These are phyloP conservation scores for Escarpia spicata DNA, from an alignment of 2,888 invertebrate genomes.

Conservation along the genomic window DNA sequence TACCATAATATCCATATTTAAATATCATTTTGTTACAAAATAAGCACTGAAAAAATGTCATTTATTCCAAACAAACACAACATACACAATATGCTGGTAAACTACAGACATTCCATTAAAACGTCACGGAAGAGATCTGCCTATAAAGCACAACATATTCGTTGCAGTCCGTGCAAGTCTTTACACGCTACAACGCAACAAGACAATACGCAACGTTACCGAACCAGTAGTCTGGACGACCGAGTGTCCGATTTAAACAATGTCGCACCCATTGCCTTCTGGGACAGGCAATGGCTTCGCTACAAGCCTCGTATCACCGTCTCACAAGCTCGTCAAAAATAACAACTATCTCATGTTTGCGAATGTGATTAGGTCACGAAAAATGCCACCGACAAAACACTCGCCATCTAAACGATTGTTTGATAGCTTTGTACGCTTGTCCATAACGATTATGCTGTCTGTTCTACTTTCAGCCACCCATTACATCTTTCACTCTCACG, in stretches of 20 bases:
- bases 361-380: no score
- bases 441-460: neutral
- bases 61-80: slow-evolving; percentile 14
- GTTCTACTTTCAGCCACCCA: neutral
- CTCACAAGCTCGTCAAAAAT: neutral
- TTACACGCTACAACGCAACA: neutral
- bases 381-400: neutral
- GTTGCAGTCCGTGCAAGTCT: neutral
- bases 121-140: neutral
- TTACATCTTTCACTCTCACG: neutral
- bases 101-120: neutral
- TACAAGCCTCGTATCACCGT: neutral
- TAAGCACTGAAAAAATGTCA: neutral
- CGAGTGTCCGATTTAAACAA: neutral
- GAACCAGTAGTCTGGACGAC: neutral
- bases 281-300: neutral
- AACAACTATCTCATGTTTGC: neutral
- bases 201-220: neutral
- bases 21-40: neutral
- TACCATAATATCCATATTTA: neutral
- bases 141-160: neutral
- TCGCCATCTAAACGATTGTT: neutral
- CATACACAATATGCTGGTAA: neutral
- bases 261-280: neutral
- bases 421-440: neutral